Conservation (phyloP, 2,888 invertebrate species). For the Zeuzera pyrina region DNA sequence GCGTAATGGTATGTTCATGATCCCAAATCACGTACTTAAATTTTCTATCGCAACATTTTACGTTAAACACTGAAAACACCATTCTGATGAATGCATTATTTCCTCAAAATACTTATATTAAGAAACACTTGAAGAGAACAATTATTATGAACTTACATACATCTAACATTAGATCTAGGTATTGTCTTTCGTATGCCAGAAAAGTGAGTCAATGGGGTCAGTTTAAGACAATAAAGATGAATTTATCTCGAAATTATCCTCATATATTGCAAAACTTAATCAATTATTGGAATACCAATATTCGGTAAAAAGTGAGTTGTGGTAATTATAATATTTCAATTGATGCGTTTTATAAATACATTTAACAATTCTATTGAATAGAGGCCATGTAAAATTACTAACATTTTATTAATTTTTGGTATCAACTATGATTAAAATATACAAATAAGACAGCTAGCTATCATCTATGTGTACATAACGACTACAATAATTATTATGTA, state of each 20-base stretch:
- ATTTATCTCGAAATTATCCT: slow-evolving; percentile 25
- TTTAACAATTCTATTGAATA: slow-evolving; percentile 38
- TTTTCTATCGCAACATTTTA: no score
- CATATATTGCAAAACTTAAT: slow-evolving; percentile 35
- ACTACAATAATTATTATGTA: not conserved
- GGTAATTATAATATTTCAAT: slow-evolving; percentile 33
- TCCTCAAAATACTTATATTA: slow-evolving; percentile 64
- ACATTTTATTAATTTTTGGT: slow-evolving; percentile 40
- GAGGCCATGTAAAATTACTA: slow-evolving; percentile 43
- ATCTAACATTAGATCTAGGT: slow-evolving; percentile 73
- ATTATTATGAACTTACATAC: slow-evolving; percentile 69
- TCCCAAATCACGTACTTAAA: no score
- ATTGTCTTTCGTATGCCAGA: slow-evolving; percentile 74
- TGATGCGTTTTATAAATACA: slow-evolving; percentile 40
- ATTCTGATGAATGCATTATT: slow-evolving; percentile 50
- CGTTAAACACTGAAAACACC: no score
- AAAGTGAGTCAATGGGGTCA: slow-evolving; percentile 58
- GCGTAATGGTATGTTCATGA: no score
- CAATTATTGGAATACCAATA: slow-evolving; percentile 52
- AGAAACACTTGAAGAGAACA: slow-evolving; percentile 71
- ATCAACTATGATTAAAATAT: slow-evolving; percentile 27
- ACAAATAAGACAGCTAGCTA: not conserved
- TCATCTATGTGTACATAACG: slow-evolving; percentile 1
- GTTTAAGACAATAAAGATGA: slow-evolving; percentile 34
- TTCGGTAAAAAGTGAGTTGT: slow-evolving; percentile 35